These are phyloP conservation scores for Sebastes elongatus DNA, from an alignment of 2,797 vertebrate genomes.

Conservation along the genomic window DNA sequence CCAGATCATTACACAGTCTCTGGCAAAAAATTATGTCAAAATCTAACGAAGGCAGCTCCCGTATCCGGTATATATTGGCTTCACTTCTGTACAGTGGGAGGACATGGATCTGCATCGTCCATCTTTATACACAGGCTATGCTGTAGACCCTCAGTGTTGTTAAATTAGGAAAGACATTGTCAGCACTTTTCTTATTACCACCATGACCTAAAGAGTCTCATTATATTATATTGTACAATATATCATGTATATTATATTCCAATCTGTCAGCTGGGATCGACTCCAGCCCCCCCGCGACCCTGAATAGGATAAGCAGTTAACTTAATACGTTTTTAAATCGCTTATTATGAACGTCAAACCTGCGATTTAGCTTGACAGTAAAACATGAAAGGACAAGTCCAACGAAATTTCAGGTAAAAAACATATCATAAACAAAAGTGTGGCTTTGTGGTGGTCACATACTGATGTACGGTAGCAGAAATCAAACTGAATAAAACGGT, in stretches of 20 bases:
- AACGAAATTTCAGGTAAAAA: background rate
- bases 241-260: background rate
- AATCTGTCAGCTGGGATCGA: background rate
- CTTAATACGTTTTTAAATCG: background rate
- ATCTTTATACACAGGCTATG: background rate
- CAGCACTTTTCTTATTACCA: background rate
- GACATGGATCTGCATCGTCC: background rate
- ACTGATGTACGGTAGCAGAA: background rate
- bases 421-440: background rate
- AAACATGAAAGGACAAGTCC: background rate
- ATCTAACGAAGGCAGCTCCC: too few species aligned
- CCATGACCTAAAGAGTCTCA: background rate
- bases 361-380: background rate
- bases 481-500: background rate
- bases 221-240: background rate
- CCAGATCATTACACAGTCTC: background rate
- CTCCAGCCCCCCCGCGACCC: too few species aligned
- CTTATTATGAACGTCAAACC: background rate
- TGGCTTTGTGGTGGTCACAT: background rate
- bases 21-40: background rate
- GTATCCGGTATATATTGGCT: background rate
- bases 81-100: background rate
- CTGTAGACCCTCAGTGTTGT: background rate
- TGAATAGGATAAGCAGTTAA: too few species aligned
- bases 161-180: background rate